Evolutionary conservation across 2,797 vertebrate genomes (phyloP).

Genomic region (Alca torda): DNA sequence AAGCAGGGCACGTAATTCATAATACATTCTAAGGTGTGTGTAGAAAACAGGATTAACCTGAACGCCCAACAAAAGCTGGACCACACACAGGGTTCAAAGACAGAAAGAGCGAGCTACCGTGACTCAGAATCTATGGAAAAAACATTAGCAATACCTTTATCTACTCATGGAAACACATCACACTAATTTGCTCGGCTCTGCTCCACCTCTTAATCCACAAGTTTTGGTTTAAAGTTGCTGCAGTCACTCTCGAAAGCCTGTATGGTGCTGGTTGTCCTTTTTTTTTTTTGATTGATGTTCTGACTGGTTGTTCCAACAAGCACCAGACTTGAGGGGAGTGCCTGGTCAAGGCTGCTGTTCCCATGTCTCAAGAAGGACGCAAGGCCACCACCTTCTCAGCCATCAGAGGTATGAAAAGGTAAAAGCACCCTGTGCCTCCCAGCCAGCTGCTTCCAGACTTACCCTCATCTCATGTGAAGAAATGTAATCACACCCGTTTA

Average conservation of each 20-base stretch:
- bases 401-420: background rate
- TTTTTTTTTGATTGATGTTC: background rate
- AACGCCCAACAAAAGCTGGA: background rate
- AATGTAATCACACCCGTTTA: background rate
- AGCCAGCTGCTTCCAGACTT: background rate
- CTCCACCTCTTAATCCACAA: background rate
- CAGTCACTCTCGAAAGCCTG: background rate
- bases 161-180: background rate
- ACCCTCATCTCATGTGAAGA: background rate
- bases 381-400: rapidly evolving
- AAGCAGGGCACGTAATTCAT: background rate
- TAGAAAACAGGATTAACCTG: background rate
- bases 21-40: background rate
- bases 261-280: background rate
- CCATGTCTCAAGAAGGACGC: rapidly evolving
- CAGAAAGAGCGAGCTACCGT: background rate
- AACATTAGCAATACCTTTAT: background rate
- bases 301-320: background rate
- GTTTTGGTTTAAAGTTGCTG: background rate
- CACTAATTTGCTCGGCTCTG: background rate
- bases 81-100: background rate
- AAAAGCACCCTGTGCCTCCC: background rate
- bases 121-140: background rate
- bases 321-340: background rate
- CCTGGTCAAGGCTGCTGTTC: background rate